phyloP scores from a whole-genome alignment of 1,140 invertebrate genomes.

The Euwallacea fornicatus region DNA sequence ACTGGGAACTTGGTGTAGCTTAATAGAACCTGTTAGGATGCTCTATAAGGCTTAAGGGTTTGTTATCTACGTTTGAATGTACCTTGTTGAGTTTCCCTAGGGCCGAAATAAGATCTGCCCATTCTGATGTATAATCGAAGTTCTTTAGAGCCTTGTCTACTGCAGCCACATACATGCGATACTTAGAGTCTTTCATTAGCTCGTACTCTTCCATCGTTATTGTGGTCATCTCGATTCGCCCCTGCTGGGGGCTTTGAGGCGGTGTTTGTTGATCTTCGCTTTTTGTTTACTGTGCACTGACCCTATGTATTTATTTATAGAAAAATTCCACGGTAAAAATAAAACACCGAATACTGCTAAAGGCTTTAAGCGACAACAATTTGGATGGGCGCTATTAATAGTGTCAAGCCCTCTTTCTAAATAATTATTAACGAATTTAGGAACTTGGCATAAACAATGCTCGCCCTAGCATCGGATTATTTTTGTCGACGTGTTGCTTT shows the following conservation, averaged over 20 bases:
- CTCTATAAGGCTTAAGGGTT: not conserved
- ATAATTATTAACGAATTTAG: not conserved
- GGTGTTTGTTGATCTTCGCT: not conserved
- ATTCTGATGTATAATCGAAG: constrained; percentile 94
- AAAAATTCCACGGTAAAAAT: not conserved
- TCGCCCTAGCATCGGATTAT: too few relatives aligned
- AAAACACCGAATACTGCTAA: not conserved
- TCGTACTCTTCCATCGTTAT: constrained; percentile 68
- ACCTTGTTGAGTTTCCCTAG: constrained; percentile 90
- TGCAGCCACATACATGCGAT: constrained; percentile 73
- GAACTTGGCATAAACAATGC: too few relatives aligned
- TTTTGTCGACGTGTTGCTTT: too few relatives aligned
- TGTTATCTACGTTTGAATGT: not conserved
- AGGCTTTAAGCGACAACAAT: not conserved
- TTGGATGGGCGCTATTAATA: constrained; percentile 6
- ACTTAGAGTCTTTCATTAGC: constrained; percentile 76
- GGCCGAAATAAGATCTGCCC: constrained; percentile 93
- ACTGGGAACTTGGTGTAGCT: constrained; percentile 82
- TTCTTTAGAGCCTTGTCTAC: constrained; percentile 89
- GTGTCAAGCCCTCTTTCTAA: constrained; percentile 7
- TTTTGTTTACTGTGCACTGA: not conserved
- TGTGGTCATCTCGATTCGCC: constrained; percentile 45
- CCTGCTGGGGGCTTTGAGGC: not conserved
- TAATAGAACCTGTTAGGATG: constrained; percentile 64
- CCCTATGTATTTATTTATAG: not conserved